These are phyloP conservation scores for Enhydra lutris DNA, from an alignment of 2,113 vertebrate genomes.

Conservation along the genomic window DNA sequence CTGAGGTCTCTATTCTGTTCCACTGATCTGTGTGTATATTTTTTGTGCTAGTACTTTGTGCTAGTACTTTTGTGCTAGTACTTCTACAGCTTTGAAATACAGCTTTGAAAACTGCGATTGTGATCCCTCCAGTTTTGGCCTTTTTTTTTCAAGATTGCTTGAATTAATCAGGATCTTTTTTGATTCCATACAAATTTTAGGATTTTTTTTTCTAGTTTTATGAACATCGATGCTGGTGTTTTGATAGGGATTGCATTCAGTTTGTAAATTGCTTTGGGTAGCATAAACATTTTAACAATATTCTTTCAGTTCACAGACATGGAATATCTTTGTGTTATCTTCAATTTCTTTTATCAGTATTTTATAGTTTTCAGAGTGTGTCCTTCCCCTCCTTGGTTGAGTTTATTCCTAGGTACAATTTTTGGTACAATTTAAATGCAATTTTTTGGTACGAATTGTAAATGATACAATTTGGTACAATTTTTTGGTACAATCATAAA, in stretches of 20 bases:
- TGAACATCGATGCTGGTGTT: background rate
- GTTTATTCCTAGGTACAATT: background rate
- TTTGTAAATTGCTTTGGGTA: background rate
- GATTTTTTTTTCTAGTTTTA: background rate
- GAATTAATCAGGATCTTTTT: background rate
- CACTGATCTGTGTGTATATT: background rate
- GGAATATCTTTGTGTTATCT: background rate
- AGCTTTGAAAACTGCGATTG: background rate
- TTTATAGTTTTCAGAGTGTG: background rate
- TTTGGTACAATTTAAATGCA: background rate
- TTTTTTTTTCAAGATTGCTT: background rate
- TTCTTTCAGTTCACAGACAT: background rate
- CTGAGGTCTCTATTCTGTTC: background rate
- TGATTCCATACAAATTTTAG: background rate
- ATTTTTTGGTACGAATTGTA: too few species aligned
- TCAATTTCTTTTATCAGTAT: background rate
- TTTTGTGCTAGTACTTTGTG: background rate
- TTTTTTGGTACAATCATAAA: background rate
- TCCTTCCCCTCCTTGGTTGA: background rate
- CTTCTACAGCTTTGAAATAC: background rate
- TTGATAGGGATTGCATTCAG: background rate
- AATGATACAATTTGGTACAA: too few species aligned
- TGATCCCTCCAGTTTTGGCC: background rate
- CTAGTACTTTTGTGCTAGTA: background rate
- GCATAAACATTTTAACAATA: background rate